These are phyloP conservation scores for Anagrus nilaparvatae DNA, from an alignment of 1,140 invertebrate genomes.

Conservation along the genomic window DNA sequence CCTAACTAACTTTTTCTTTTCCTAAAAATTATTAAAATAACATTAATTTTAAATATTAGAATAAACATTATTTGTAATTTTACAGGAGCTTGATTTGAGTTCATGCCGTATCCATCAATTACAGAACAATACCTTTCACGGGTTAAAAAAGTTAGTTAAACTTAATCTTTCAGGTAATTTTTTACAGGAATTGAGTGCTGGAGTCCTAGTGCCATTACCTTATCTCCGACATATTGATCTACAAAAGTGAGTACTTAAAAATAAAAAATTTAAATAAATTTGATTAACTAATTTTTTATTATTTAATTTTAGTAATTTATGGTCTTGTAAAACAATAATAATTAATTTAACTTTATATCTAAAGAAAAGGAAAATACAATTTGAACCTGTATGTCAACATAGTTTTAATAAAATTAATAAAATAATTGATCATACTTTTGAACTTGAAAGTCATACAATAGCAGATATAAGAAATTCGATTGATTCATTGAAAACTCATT, in stretches of 20 bases:
- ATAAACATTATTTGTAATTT: not conserved
- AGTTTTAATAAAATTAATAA: too few relatives aligned
- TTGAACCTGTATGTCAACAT: conserved; percentile 7
- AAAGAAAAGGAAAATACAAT: not conserved
- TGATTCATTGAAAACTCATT: conserved; percentile 5
- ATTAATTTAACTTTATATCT: conserved; percentile 1
- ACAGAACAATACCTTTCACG: conserved; percentile 24
- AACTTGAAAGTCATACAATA: not conserved
- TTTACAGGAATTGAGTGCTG: conserved; percentile 22
- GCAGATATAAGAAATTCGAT: not conserved
- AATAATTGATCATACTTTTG: too few relatives aligned
- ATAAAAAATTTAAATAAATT: not conserved
- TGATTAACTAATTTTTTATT: too few relatives aligned
- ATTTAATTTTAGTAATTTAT: conserved; percentile 7
- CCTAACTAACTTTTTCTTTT: not conserved
- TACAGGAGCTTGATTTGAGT: conserved; percentile 30
- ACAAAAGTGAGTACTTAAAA: not conserved
- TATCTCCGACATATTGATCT: not conserved
- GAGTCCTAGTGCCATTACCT: not conserved
- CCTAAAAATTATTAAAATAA: not conserved
- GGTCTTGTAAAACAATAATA: conserved; percentile 5
- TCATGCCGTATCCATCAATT: conserved; percentile 30
- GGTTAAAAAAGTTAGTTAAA: conserved; percentile 24
- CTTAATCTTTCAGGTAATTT: conserved; percentile 34
- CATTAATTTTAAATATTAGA: conserved; percentile 1